Conservation (phyloP, 2,113 vertebrate genomes). For the Zeus faber region DNA sequence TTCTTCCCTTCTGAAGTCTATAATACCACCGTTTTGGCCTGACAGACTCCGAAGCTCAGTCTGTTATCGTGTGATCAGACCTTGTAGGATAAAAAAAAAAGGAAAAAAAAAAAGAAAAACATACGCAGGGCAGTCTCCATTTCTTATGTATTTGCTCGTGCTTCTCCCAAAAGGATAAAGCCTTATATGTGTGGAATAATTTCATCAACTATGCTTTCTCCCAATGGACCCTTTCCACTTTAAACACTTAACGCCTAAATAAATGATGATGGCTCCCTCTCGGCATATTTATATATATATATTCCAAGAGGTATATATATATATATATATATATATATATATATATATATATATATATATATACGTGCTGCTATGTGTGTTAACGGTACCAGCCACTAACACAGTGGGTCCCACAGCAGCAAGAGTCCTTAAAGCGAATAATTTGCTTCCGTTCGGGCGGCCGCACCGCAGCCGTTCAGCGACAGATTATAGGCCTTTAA, state of each 20-base stretch:
- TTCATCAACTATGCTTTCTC: constrained; percentile 69
- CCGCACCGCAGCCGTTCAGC: constrained; percentile 77
- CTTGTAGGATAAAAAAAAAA: background rate
- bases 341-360: constrained; percentile 1
- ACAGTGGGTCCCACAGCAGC: constrained; percentile 79
- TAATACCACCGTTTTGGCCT: constrained; percentile 14
- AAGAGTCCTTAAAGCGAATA: constrained; percentile 85
- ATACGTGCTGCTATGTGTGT: constrained; percentile 25
- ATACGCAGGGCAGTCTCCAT: constrained; percentile 17
- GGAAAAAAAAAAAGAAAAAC: background rate
- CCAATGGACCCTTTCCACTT: constrained; percentile 75
- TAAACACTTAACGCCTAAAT: constrained; percentile 89
- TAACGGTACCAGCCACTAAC: constrained; percentile 69
- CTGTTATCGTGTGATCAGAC: background rate
- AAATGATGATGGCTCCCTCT: constrained; percentile 80
- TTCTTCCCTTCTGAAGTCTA: constrained; percentile 13
- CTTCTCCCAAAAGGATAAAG: constrained; percentile 45
- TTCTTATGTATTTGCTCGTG: constrained; percentile 18
- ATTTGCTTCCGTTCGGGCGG: constrained; percentile 80
- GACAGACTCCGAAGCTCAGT: constrained; percentile 1
- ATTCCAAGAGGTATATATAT: constrained; percentile 23
- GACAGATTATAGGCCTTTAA: constrained; percentile 87
- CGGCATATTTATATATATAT: constrained; percentile 14
- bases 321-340: background rate
- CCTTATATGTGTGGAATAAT: constrained; percentile 59